Evolutionary conservation across 2,113 vertebrate species (phyloP).

Genomic region (Ceyx margarethae): DNA sequence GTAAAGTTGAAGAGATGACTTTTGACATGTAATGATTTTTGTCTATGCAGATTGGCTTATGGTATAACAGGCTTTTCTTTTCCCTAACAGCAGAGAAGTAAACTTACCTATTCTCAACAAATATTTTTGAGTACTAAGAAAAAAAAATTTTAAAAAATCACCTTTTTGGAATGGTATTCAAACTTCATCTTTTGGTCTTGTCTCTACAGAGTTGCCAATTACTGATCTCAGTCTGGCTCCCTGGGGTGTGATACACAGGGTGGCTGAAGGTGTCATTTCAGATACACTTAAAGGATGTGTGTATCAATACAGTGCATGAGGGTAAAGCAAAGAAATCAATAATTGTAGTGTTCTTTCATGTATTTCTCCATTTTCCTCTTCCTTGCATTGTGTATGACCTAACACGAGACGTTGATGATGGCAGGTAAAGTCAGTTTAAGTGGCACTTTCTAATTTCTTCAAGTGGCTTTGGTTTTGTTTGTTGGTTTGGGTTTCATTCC

Average conservation of each 20-base stretch:
- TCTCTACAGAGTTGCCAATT: neutral
- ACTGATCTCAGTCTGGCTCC: neutral
- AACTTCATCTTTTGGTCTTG: neutral
- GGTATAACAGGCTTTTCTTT: neutral
- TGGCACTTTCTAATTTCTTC: neutral
- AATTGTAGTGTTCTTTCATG: neutral
- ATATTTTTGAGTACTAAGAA: neutral
- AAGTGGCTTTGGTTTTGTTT: neutral
- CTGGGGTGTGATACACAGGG: neutral
- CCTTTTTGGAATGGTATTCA: neutral
- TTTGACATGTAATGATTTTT: neutral
- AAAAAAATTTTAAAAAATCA: neutral
- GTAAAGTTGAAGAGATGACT: neutral
- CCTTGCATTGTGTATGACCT: neutral
- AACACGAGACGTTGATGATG: neutral
- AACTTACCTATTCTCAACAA: neutral
- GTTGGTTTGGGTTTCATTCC: neutral
- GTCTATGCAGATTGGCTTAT: neutral
- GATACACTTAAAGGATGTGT: neutral
- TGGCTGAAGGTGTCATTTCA: neutral
- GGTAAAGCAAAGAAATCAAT: neutral
- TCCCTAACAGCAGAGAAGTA: neutral
- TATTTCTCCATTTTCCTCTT: neutral
- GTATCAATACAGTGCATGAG: neutral
- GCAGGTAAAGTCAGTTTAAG: neutral